A percentile compares a stretch with the other conserved stretches of the same genome.
Evolutionary conservation across 2,888 invertebrate genomes (phyloP).

Genomic region (Zygogramma bicolorata): DNA sequence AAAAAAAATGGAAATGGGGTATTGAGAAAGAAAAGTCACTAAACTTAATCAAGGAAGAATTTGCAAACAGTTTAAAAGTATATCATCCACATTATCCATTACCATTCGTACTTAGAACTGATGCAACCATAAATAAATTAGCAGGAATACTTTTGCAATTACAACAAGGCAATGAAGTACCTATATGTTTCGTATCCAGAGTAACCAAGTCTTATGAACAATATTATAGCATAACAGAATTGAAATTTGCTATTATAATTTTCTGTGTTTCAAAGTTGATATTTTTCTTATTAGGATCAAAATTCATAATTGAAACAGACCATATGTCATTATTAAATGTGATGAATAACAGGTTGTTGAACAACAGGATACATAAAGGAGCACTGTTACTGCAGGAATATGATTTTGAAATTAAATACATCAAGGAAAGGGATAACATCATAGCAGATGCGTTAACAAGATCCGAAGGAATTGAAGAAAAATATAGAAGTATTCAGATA

Average conservation of each 20-base stretch:
- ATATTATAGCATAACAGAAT: slow-evolving; percentile 9
- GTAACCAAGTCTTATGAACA: not conserved
- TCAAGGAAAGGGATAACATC: slow-evolving; percentile 17
- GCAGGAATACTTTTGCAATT: slow-evolving; percentile 16
- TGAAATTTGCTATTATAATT: slow-evolving; percentile 21
- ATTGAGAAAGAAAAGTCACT: not conserved
- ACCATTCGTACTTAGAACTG: slow-evolving; percentile 20
- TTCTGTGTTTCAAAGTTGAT: slow-evolving; percentile 11
- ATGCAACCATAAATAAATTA: slow-evolving; percentile 16
- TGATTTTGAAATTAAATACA: slow-evolving; percentile 17
- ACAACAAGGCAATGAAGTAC: not conserved
- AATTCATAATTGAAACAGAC: slow-evolving; percentile 26
- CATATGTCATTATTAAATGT: slow-evolving; percentile 5
- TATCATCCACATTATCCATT: too few species aligned
- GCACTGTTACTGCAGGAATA: slow-evolving; percentile 18
- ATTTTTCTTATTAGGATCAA: slow-evolving; percentile 19
- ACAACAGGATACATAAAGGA: slow-evolving; percentile 22
- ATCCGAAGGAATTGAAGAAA: not conserved
- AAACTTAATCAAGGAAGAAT: not conserved
- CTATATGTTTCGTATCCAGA: slow-evolving; percentile 23
- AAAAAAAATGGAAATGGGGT: slow-evolving; percentile 18
- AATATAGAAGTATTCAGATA: not conserved
- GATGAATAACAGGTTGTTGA: slow-evolving; percentile 14
- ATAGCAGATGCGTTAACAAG: slow-evolving; percentile 22
- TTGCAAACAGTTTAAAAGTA: too few species aligned